Evolutionary conservation across 92 coral and sea anemone genomes (phyloP), one percentile per base, ranked within the genome.

Genomic region (Umimayanthus chanpuru): DNA sequence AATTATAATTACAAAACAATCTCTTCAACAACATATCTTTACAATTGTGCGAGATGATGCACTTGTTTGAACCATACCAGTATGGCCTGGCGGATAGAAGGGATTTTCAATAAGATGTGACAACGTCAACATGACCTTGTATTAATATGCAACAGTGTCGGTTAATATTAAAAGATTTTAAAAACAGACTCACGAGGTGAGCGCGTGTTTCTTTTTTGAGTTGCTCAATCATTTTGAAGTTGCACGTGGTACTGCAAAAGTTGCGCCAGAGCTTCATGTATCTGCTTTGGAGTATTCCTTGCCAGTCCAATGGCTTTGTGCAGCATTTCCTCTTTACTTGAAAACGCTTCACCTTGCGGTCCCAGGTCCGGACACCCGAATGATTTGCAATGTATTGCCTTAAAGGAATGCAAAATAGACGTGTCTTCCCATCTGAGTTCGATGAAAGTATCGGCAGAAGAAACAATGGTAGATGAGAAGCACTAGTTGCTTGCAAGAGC

Each of bases 291-390:
- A 28, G 73, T 67, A 21, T 18, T 3, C 6, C 47, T 67, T 11
- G 73, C 6, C n/a, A 20, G 28, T 28, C 6, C 74, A 26, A 88
- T 88, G 90, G 90, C 81, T 80, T 75, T 78, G 56, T 88, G 86
- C 82, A 83, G 81, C 64, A 80, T 80, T 88, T 88, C 81, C 66
- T 88, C 90, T 32, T 75, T 88, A 20, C 41, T 71, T 73, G 36
- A 6, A 43, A 6, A 41, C 85, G 86, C 73, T 73, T 64, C 86
- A 58, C 86, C 80, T 70, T 79, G 79, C 66, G 50, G 79, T 55
- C 87, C 77, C 65, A 81, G 82, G 67, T 56, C 41, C 41, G 36
- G 29, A 56, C n/a, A 30, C 74, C 21, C 21, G 79, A n/a, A 50
- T 76, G 77, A 77, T 70, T 65, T 75, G 77, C 71, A 86, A 70